Evolutionary conservation across 2,797 vertebrate species (phyloP), one percentile per base, ranked within the genome.

Genomic region (Oceanodroma leucorhoa): DNA sequence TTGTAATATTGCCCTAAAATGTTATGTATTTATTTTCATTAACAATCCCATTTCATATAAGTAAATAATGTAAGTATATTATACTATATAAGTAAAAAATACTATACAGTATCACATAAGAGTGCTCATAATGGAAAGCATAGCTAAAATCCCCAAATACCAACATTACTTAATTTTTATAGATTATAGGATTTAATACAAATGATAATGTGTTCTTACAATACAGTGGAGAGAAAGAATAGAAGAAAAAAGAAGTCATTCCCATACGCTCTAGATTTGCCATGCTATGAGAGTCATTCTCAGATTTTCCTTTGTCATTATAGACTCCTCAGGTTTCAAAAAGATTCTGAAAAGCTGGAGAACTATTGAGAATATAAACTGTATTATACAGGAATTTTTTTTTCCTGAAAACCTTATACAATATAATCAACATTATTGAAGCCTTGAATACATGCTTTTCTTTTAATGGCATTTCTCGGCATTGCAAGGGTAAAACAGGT

Each of bases 401-500:
- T 20, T 1, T 1, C 7, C 36, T 57, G n/a, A 53, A 84, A 87
- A 46, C 3, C 24, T 73, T 45, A 27, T 29, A 66, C 14, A 87
- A 20, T 36, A 61, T 29, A 79, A 84, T 64, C 51, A 46, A 58
- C 43, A 21, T 26, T 71, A 64, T 9, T 62, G 54, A 87, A 90
- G 27, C 41, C 53, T 40, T 50, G 32, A 89, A 69, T 38, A 41
- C 13, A 9, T 40, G 13, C 4, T 89, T 90, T 78, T 40, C 60
- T 64, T 82, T 73, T 62, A 83, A 75, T 38, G 32, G 54, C 24
- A 45, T 58, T 80, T 82, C 45, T 92, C 5, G 2, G 50, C 55
- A 83, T 64, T 70, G 29, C 57, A 89, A 72, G 41, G 77, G 22
- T 77, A 67, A 79, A 65, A 84, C 17, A 62, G 43, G n/a, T 77